Evolutionary conservation across 2,113 vertebrate genomes (phyloP).

Genomic region (Tetraodon nigroviridis): DNA sequence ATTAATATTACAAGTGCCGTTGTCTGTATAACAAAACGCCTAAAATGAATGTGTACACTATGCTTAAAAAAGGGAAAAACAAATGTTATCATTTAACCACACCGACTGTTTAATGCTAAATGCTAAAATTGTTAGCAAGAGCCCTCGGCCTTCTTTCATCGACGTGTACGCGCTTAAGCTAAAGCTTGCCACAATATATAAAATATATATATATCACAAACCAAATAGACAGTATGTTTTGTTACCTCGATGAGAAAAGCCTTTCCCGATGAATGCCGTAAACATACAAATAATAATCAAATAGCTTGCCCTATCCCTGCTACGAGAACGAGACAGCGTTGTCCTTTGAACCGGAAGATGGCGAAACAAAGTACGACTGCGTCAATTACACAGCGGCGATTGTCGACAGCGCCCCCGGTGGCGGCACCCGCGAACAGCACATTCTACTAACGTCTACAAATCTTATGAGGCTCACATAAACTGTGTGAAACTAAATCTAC

Average conservation of each 20-base stretch:
- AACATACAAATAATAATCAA: constrained; percentile 1
- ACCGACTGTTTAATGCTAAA: neutral
- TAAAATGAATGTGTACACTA: too few relatives aligned
- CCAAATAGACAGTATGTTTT: accelerated
- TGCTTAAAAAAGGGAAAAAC: neutral
- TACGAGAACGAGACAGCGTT: constrained; percentile 21
- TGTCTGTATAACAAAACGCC: too few relatives aligned
- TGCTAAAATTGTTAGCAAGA: constrained; percentile 23
- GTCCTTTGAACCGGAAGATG: constrained; percentile 23
- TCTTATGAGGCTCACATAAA: too few relatives aligned
- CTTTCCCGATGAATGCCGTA: neutral
- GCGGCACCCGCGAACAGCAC: neutral
- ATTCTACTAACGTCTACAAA: neutral
- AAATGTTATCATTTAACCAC: too few relatives aligned
- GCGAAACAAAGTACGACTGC: neutral
- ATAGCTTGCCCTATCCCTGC: neutral
- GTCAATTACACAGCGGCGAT: neutral
- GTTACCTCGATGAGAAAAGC: constrained; percentile 40
- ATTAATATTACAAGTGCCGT: too few relatives aligned
- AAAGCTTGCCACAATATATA: neutral
- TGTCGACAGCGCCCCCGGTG: constrained; percentile 18
- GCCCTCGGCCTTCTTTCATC: constrained; percentile 25
- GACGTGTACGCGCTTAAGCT: constrained; percentile 13
- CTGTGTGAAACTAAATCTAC: too few relatives aligned
- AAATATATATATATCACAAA: neutral